A percentile compares a stretch with the other conserved stretches of the same genome.
Conservation (phyloP, 2,888 invertebrate species). For the Gymnocheta viridis region DNA sequence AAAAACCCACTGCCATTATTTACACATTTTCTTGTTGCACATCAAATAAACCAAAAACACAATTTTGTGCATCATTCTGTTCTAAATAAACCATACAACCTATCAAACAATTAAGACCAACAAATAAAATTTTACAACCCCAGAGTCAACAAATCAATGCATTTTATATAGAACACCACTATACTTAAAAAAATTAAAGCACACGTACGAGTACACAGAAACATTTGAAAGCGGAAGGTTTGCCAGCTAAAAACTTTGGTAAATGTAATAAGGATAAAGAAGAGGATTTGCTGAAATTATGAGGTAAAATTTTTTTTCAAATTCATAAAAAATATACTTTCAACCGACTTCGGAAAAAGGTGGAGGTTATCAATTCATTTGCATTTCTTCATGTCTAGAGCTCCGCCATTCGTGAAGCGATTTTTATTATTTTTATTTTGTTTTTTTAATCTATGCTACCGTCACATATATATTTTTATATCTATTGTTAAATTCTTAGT, state of each 20-base stretch:
- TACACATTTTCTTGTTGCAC: conserved; percentile 34
- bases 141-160: conserved; percentile 64
- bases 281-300: too few relatives aligned
- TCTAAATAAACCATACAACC: conserved; percentile 38
- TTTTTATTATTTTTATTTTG: too few relatives aligned
- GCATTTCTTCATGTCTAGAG: too few relatives aligned
- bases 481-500: too few relatives aligned
- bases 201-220: neutral
- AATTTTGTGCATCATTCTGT: conserved; percentile 3
- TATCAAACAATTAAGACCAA: conserved; percentile 60
- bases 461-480: too few relatives aligned
- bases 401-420: too few relatives aligned
- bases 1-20: conserved; percentile 25
- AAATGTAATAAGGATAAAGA: too few relatives aligned
- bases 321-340: too few relatives aligned
- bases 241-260: neutral
- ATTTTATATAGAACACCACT: conserved; percentile 34
- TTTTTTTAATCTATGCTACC: too few relatives aligned
- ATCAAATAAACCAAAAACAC: conserved; percentile 33
- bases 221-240: conserved; percentile 3
- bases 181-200: neutral
- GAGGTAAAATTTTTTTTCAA: too few relatives aligned
- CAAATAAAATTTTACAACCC: conserved; percentile 62
- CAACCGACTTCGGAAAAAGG: too few relatives aligned
- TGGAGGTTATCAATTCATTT: too few relatives aligned